A percentile compares a stretch with the other conserved stretches of the same genome.
phyloP scores from a whole-genome alignment of 2,888 invertebrate genomes.

The Caenorhabditis sp. region DNA sequence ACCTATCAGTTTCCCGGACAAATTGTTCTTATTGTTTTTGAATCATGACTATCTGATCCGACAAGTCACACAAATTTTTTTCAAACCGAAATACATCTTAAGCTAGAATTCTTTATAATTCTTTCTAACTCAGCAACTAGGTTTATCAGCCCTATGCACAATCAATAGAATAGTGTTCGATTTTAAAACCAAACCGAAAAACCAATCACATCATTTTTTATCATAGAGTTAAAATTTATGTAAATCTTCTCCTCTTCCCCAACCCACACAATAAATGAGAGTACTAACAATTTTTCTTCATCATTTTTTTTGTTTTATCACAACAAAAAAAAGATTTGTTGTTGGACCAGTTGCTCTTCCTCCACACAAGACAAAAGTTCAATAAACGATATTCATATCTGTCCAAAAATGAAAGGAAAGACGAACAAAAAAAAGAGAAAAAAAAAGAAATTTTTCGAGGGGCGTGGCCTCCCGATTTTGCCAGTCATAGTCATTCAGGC shows the following conservation, averaged over 20 bases:
- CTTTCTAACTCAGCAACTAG: too few relatives aligned
- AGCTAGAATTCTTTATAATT: too few relatives aligned
- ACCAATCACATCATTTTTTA: too few relatives aligned
- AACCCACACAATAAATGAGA: background rate
- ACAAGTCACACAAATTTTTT: too few relatives aligned
- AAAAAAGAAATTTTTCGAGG: background rate
- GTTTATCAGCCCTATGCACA: too few relatives aligned
- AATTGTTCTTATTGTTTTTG: too few relatives aligned
- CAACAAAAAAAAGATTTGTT: background rate
- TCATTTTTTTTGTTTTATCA: slow-evolving; percentile 1
- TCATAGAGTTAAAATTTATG: background rate
- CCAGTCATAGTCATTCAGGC: slow-evolving; percentile 2
- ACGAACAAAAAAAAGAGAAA: background rate
- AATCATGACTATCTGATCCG: too few relatives aligned
- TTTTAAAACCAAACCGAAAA: background rate
- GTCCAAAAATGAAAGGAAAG: background rate
- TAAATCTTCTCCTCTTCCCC: background rate
- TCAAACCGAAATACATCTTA: too few relatives aligned
- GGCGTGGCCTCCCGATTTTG: slow-evolving; percentile 4
- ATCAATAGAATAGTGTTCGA: background rate
- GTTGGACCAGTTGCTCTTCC: background rate
- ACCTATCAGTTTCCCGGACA: too few relatives aligned
- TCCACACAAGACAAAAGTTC: background rate
- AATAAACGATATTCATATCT: background rate
- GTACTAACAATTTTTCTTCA: background rate